Conservation (phyloP, 2,888 invertebrate species). For the Brachyopa scutellaris region DNA sequence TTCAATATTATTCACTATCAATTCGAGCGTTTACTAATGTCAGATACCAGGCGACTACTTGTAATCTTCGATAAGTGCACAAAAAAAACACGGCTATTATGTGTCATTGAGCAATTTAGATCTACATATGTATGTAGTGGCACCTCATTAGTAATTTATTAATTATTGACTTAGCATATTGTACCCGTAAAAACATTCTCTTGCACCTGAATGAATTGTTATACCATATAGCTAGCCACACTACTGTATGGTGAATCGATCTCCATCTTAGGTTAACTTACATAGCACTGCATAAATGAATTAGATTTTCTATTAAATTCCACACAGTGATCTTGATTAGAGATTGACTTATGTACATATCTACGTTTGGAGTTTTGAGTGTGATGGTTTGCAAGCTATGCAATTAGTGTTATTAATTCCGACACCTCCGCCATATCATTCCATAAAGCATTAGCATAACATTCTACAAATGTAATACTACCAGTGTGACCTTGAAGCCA, state of each 20-base stretch:
- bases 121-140: no score
- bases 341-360: constrained; percentile 65
- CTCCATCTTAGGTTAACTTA: constrained; percentile 24
- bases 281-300: constrained; percentile 44
- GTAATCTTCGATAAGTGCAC: no score
- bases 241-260: constrained; percentile 8
- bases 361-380: constrained; percentile 8
- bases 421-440: constrained; percentile 57
- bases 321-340: constrained; percentile 64
- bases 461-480: background rate
- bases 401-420: constrained; percentile 66
- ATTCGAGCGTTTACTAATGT: no score
- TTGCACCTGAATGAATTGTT: background rate
- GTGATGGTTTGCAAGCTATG: constrained; percentile 36
- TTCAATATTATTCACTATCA: no score
- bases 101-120: no score
- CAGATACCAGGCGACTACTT: no score
- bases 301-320: constrained; percentile 25
- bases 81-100: no score
- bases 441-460: constrained; percentile 30
- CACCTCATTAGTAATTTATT: no score
- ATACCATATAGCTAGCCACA: background rate
- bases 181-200: no score
- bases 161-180: no score
- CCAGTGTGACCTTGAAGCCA: constrained; percentile 34